phyloP scores from a whole-genome alignment of 2,797 vertebrate genomes.

The Erethizon dorsatum region DNA sequence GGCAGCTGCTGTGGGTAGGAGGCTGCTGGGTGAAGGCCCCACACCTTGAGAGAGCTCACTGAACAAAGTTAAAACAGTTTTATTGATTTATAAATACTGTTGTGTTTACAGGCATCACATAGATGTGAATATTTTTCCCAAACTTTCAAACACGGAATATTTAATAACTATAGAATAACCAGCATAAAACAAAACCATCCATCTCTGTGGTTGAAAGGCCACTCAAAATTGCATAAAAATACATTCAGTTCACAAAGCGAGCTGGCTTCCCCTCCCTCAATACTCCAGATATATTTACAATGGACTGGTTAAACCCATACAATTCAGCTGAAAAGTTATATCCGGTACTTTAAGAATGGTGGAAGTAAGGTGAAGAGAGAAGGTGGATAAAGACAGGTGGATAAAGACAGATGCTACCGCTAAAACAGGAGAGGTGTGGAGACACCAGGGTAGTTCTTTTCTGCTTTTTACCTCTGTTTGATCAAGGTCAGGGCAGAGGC shows the following conservation, averaged over 20 bases:
- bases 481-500: not conserved
- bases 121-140: conserved; percentile 90
- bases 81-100: conserved; percentile 92
- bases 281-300: conserved; percentile 88
- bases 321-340: conserved; percentile 34
- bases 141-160: conserved; percentile 90
- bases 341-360: not conserved
- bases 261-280: conserved; percentile 82
- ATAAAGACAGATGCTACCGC: not conserved
- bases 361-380: not conserved
- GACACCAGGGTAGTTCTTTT: not conserved
- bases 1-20: not conserved
- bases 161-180: conserved; percentile 89
- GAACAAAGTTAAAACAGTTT: conserved; percentile 87
- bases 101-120: conserved; percentile 91
- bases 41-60: not conserved
- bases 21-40: not conserved
- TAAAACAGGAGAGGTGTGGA: not conserved
- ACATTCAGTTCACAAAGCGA: conserved; percentile 89
- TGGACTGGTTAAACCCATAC: conserved; percentile 51
- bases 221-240: conserved; percentile 92
- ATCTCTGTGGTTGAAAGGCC: conserved; percentile 90
- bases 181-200: conserved; percentile 90
- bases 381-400: not conserved
- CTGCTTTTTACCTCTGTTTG: not conserved